Evolutionary conservation across 2,113 vertebrate species (phyloP).

Genomic region (Brachypteracias leptosomus): DNA sequence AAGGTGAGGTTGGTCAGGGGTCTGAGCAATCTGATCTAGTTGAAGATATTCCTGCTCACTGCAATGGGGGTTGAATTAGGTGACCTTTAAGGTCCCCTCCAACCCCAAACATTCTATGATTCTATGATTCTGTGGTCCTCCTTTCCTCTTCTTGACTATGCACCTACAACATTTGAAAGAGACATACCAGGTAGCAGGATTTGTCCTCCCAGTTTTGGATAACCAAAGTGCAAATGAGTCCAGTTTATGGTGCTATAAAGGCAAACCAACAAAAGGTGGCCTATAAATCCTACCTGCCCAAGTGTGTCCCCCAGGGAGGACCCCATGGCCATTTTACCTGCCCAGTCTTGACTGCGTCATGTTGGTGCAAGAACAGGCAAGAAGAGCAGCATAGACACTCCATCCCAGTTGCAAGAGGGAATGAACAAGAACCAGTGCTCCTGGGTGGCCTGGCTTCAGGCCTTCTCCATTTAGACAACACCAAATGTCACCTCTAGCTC

Average conservation of each 20-base stretch:
- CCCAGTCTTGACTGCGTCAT: neutral
- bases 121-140: neutral
- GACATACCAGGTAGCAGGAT: neutral
- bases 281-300: neutral
- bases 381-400: neutral
- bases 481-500: neutral
- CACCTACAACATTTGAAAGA: neutral
- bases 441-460: neutral
- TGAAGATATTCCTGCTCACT: neutral
- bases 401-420: neutral
- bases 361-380: neutral
- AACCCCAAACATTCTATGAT: neutral
- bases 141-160: neutral
- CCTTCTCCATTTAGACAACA: neutral
- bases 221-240: neutral
- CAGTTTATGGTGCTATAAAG: neutral
- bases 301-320: neutral
- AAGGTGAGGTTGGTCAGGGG: neutral
- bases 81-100: neutral
- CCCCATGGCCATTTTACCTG: neutral
- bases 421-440: neutral
- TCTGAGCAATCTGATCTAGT: neutral
- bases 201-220: neutral
- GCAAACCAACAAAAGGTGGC: neutral
- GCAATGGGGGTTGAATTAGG: neutral